Base-by-base conservation (phyloP, 2,888 invertebrate genomes). In the Lutraria lutraria region DNA sequence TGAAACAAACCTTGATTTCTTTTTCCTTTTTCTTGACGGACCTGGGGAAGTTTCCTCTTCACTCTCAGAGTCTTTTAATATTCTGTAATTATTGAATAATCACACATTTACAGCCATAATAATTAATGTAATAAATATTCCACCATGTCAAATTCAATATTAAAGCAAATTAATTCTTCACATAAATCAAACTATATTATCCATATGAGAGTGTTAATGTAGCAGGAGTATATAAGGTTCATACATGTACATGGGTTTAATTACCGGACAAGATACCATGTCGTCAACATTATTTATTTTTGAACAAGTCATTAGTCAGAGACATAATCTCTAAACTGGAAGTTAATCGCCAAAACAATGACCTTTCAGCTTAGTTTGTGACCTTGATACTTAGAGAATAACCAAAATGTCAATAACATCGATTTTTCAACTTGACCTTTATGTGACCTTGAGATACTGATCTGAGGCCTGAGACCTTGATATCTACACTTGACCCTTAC, bases 21-120 rank as follows among this genome's bases (percentile, higher is more conserved):
- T 95, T 86, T 95, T 95, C 85, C 97, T 90, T 93, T 95, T 95
- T 25, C 93, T 92, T 53, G 93, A 88, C 25, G 93, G 93, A 31
- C 92, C 92, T 25, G 92, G 90, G n/a, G 94, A 89, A 43, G 94
- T 93, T 72, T 92, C 88, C 29, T 96, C 89, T 95, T 97, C 94
- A 95, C 95, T 94, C 93, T 91, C 91, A 43, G 96, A 90, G 90
- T 93, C 94, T 93, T 76, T 95, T 95, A 72, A 95, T 93, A 89
- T 94, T 93, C 89, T 96, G 95, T 15, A 89, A 90, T 29, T 34
- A 82, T 29, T 81, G 25, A 52, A 54, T 15, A 79, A 31, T 31
- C 72, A 72, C 6, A 19, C 72, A 13, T 31, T 19, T 16, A 56
- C n/a, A 72, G 19, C 12, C 1, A 72, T 21, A 25, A 72, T 21